A percentile compares a stretch with the other conserved stretches of the same genome.
Conservation (phyloP, 2,888 invertebrate genomes). For the Dichetophora obliterata region DNA sequence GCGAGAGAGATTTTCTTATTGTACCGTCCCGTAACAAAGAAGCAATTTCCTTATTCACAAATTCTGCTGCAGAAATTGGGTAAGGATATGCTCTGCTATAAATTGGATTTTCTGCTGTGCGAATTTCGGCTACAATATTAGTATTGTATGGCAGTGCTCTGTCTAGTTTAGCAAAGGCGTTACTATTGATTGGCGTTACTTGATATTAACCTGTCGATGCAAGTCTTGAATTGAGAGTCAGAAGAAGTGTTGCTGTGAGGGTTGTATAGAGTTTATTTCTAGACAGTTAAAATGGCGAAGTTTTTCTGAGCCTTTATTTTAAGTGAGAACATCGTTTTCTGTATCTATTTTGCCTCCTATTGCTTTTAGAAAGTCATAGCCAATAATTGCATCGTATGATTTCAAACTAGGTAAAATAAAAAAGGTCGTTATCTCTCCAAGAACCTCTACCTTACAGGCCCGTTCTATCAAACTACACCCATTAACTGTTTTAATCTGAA, state of each 20-base stretch:
- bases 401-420: constrained; percentile 2
- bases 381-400: constrained; percentile 6
- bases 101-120: constrained; percentile 41
- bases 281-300: constrained; percentile 13
- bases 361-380: no score
- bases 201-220: constrained; percentile 13
- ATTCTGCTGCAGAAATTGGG: constrained; percentile 38
- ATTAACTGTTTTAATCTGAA: constrained; percentile 31
- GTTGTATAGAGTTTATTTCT: neutral
- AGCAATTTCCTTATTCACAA: constrained; percentile 42
- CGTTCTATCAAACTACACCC: neutral
- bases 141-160: constrained; percentile 42
- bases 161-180: constrained; percentile 41
- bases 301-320: constrained; percentile 6
- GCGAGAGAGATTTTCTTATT: neutral
- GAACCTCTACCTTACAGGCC: constrained; percentile 23
- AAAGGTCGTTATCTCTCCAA: constrained; percentile 3
- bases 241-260: neutral
- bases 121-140: constrained; percentile 32
- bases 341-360: neutral
- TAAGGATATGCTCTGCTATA: constrained; percentile 36
- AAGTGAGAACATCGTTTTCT: constrained; percentile 4
- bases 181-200: constrained; percentile 36
- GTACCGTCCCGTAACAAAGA: constrained; percentile 38
- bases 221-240: neutral